Evolutionary conservation across 2,888 invertebrate species (phyloP).

Genomic region (Rotaria socialis): DNA sequence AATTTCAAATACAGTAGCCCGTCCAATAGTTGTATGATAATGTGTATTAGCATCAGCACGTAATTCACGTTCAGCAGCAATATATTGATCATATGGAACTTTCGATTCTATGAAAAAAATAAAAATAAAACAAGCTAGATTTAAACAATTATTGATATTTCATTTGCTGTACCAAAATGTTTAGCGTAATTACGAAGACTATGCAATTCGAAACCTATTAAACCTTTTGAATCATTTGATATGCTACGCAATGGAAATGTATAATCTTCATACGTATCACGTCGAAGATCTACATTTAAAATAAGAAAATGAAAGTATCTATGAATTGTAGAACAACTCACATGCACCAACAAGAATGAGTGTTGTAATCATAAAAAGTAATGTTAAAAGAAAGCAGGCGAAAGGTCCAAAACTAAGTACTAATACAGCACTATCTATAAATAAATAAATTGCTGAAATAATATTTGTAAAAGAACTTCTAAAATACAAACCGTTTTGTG

Average conservation of each 20-base stretch:
- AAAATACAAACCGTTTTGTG: slow-evolving; percentile 10
- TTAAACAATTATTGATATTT: not conserved
- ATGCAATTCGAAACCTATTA: not conserved
- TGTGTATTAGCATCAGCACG: not conserved
- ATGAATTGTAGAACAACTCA: not conserved
- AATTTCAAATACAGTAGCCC: slow-evolving; percentile 17
- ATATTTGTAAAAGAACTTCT: not conserved
- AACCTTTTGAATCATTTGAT: not conserved
- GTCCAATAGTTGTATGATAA: slow-evolving; percentile 7
- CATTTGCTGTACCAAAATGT: not conserved
- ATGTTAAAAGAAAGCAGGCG: not conserved
- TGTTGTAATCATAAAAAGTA: not conserved
- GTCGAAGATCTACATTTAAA: slow-evolving; percentile 5
- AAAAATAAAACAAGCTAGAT: not conserved
- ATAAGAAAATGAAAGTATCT: not conserved
- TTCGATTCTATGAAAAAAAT: not conserved
- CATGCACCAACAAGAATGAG: slow-evolving; percentile 25
- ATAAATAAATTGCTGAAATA: not conserved
- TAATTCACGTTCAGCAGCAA: not conserved
- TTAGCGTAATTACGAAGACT: slow-evolving; percentile 14
- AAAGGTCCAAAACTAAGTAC: slow-evolving; percentile 15
- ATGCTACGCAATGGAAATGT: not conserved
- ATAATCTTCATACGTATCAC: slow-evolving; percentile 9
- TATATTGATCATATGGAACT: not conserved
- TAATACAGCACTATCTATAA: not conserved